phyloP scores from a whole-genome alignment of 2,113 vertebrate species.

The Callaeas wilsoni region DNA sequence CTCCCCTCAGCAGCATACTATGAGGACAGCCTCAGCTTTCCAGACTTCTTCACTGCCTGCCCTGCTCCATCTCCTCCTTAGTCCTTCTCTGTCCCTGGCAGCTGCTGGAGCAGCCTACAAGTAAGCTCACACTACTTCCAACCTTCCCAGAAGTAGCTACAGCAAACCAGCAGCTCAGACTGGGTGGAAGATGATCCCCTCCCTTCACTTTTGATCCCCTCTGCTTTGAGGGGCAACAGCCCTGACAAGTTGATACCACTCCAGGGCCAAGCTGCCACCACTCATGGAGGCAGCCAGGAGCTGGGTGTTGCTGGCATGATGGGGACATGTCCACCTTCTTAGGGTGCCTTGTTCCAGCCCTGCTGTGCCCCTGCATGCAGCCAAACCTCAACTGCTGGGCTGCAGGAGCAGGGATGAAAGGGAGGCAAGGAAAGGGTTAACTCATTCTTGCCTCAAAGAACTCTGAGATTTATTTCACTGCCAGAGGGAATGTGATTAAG shows the following conservation, averaged over 20 bases:
- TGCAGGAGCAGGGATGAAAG: neutral
- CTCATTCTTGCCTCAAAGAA: neutral
- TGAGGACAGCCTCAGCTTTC: neutral
- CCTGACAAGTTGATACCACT: neutral
- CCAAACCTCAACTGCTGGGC: neutral
- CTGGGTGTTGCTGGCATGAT: neutral
- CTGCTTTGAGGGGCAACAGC: neutral
- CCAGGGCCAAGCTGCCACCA: neutral
- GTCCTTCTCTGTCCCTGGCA: neutral
- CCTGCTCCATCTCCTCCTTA: no score
- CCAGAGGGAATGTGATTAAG: constrained; percentile 21
- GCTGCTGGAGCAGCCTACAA: neutral
- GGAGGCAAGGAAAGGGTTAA: neutral
- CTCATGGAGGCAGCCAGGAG: neutral
- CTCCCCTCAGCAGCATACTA: no score
- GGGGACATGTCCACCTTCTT: neutral
- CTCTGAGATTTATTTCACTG: constrained; percentile 36
- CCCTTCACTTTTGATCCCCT: neutral
- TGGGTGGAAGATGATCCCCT: rapidly evolving
- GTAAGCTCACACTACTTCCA: neutral
- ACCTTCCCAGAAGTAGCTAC: neutral
- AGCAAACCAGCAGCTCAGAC: neutral
- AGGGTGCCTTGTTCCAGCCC: neutral
- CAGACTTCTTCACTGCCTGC: neutral
- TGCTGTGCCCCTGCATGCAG: rapidly evolving